A percentile compares a stretch with the other conserved stretches of the same genome.
phyloP scores from a whole-genome alignment of 2,797 vertebrate genomes.

The Schizothorax lantsangensis region DNA sequence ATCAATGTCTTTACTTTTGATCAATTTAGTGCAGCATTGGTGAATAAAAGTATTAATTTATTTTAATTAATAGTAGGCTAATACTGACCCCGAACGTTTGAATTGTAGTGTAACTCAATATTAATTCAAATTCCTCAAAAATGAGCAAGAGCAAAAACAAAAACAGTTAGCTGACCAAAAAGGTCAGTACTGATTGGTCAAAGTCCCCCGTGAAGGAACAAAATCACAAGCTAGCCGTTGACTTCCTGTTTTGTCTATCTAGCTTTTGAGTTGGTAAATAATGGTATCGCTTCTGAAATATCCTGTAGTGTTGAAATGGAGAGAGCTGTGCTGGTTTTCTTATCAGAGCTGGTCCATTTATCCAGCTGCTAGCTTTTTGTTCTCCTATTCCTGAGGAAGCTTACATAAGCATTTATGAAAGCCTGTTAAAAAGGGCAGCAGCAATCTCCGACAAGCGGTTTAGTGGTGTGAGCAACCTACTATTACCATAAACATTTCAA shows the following conservation, averaged over 20 bases:
- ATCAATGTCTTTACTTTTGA: not conserved
- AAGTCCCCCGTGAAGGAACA: slow-evolving; percentile 18
- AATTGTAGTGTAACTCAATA: not conserved
- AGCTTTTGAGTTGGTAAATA: slow-evolving; percentile 7
- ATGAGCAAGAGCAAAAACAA: not conserved
- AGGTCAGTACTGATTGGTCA: slow-evolving; percentile 6
- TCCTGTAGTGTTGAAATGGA: slow-evolving; percentile 30
- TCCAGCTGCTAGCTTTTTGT: slow-evolving; percentile 46
- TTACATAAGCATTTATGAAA: slow-evolving; percentile 33
- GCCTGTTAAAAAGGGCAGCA: slow-evolving; percentile 3
- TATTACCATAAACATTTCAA: not conserved
- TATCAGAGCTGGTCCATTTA: slow-evolving; percentile 47
- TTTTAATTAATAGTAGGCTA: not conserved
- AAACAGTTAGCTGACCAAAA: not conserved
- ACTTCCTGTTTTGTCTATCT: slow-evolving; percentile 59
- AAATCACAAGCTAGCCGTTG: slow-evolving; percentile 13
- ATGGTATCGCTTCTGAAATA: slow-evolving; percentile 33
- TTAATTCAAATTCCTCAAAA: not conserved
- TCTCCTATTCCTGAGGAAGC: slow-evolving; percentile 48
- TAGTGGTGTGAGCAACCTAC: not conserved
- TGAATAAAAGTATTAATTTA: not conserved
- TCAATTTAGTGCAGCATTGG: not conserved
- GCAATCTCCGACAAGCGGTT: not conserved
- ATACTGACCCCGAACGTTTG: not conserved
- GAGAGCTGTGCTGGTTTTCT: slow-evolving; percentile 34